These are phyloP conservation scores for Papilio machaon DNA, from an alignment of 1,140 invertebrate genomes.

Conservation along the genomic window DNA sequence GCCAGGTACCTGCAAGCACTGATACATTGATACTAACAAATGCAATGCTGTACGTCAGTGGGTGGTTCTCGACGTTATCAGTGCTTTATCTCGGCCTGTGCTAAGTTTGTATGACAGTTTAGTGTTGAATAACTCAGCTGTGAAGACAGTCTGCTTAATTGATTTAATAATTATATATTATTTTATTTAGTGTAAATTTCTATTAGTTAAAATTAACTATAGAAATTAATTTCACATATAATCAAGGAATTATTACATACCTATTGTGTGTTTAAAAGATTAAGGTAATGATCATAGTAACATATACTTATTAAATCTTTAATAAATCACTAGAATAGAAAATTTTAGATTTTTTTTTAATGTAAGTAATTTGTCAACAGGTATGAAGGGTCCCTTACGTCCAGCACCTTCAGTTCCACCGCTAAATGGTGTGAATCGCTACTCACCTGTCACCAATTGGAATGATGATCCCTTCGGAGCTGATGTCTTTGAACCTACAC, in stretches of 20 bases:
- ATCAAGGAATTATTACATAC: not conserved
- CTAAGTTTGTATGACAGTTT: slow-evolving; percentile 41
- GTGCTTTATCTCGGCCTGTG: slow-evolving; percentile 53
- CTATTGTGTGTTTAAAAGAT: not conserved
- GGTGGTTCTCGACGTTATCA: slow-evolving; percentile 66
- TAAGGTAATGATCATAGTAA: not conserved
- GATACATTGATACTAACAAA: slow-evolving; percentile 49
- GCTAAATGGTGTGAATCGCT: slow-evolving; percentile 57
- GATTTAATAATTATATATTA: not conserved
- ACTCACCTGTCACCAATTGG: slow-evolving; percentile 75
- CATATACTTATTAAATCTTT: not conserved
- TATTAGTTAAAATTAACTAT: not conserved
- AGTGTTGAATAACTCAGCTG: slow-evolving; percentile 27
- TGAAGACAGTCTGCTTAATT: not conserved
- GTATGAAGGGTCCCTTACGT: slow-evolving; percentile 77
- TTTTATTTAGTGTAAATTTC: not conserved
- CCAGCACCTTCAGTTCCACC: slow-evolving; percentile 72
- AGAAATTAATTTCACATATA: not conserved
- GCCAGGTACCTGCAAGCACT: slow-evolving; percentile 61
- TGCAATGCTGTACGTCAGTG: slow-evolving; percentile 51
- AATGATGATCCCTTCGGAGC: slow-evolving; percentile 77
- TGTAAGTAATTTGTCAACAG: slow-evolving; percentile 50
- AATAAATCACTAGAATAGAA: not conserved
- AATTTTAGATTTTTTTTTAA: not conserved
- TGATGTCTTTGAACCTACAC: slow-evolving; percentile 78